A percentile compares a stretch with the other conserved stretches of the same genome.
These are phyloP conservation scores for Peromyscus leucopus DNA, from an alignment of 2,113 vertebrate genomes.

Conservation along the genomic window DNA sequence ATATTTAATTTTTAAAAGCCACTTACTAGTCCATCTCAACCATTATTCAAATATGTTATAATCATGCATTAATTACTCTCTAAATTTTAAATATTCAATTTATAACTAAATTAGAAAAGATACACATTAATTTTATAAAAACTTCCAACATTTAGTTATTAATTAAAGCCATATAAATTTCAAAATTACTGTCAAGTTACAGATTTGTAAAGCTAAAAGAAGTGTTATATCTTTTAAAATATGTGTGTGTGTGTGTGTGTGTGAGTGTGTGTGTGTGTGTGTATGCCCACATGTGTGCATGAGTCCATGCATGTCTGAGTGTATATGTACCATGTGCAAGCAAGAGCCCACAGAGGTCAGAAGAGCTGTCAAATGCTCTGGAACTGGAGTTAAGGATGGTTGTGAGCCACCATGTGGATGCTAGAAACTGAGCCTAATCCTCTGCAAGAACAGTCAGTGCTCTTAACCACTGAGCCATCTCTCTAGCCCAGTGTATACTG, in stretches of 20 bases:
- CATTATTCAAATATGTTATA: constrained; percentile 18
- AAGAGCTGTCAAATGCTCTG: neutral
- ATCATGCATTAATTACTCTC: neutral
- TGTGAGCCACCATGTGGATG: neutral
- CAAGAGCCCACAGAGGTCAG: neutral
- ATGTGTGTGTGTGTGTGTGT: neutral
- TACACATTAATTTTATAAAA: constrained; percentile 19
- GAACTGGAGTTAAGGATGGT: neutral
- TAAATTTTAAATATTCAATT: constrained; percentile 61
- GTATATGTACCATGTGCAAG: neutral
- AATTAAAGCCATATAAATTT: constrained; percentile 48
- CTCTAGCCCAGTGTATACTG: neutral
- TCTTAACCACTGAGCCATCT: neutral
- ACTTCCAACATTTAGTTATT: neutral
- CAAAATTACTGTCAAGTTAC: neutral
- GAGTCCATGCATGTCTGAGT: neutral
- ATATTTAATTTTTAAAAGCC: neutral
- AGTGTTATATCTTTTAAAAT: neutral
- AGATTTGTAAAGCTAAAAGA: constrained; percentile 50
- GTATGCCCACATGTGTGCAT: neutral
- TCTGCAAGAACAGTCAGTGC: neutral
- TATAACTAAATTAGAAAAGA: constrained; percentile 43
- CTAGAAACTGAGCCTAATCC: neutral
- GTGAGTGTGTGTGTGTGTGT: neutral
- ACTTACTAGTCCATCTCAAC: constrained; percentile 21